Base-by-base conservation (phyloP, 2,888 invertebrate species). In the Sialis lutaria region DNA sequence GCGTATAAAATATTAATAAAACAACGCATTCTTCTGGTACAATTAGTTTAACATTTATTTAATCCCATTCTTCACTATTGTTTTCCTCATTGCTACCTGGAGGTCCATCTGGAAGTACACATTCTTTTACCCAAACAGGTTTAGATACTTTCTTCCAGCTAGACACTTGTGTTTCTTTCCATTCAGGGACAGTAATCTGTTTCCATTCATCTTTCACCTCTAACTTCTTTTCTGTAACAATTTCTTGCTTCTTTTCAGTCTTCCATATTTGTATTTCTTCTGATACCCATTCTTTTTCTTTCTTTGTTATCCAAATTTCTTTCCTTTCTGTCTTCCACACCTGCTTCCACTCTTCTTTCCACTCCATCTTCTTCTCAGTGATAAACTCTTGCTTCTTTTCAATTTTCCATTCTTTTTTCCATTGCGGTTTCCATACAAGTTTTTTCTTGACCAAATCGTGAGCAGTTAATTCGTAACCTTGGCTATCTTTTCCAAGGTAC, bases 121-220 rank as follows among this genome's bases (percentile, higher is more conserved):
- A 75, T 48, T 74, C 74, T 57, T 86, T 85, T 58, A 87, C 83
- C 82, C 82, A 85, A 32, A 81, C 79, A 6, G 84, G 83, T 50
- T 80, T 79, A 69, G 80, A 79, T 9, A 83, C 70, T 56, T 81
- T 74, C 61, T 82, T 77, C 80, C 80, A 81, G 33, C 74, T 74
- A 0, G 81, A 79, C 12, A 81, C 75, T 62, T 79, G 73, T 33
- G 75, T 62, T 48, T 70, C 63, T 55, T 73, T 73, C 72, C 72
- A 71, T 12, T 64, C 68, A 10, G 79, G 78, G 12, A 74, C 70
- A 66, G 67, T 70, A 46, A 68, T 70, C 59, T 79, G 72, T 60
- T 81, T 82, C 74, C 76, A 79, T 54, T 78, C 79, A 50, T 80
- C 79, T 51, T 79, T 75, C 69, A 69, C 69, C 12, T 68, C 64